These are phyloP conservation scores for Eupithecia tripunctaria DNA, from an alignment of 2,888 invertebrate genomes.

Conservation along the genomic window DNA sequence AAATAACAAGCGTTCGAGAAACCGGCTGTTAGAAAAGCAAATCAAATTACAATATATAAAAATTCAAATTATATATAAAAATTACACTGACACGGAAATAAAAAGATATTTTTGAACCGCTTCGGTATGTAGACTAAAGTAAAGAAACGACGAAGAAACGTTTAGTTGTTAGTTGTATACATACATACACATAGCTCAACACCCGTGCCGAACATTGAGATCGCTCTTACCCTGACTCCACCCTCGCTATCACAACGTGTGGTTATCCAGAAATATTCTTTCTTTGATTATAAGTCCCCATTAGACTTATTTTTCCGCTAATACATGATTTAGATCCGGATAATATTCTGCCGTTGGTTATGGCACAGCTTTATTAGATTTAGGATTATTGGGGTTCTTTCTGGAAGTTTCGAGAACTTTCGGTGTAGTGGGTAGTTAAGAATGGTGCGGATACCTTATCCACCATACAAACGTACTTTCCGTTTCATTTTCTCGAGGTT, in stretches of 20 bases:
- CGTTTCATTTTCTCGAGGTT: too few relatives aligned
- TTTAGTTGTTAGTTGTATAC: too few relatives aligned
- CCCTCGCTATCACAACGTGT: slow-evolving; percentile 59
- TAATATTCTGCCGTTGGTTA: slow-evolving; percentile 35
- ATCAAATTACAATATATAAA: too few relatives aligned
- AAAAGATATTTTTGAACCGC: too few relatives aligned
- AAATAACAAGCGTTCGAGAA: too few relatives aligned
- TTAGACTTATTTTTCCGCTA: slow-evolving; percentile 81
- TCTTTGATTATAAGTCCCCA: slow-evolving; percentile 81
- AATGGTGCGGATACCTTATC: too few relatives aligned
- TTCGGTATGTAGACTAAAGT: too few relatives aligned
- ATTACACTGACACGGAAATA: too few relatives aligned
- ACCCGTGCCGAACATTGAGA: background rate
- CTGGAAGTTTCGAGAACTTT: background rate
- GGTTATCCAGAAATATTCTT: slow-evolving; percentile 71
- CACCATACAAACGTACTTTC: too few relatives aligned
- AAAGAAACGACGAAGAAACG: too few relatives aligned
- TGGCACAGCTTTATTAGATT: slow-evolving; percentile 53
- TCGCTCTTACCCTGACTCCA: slow-evolving; percentile 46
- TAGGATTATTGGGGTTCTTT: slow-evolving; percentile 25
- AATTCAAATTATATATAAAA: too few relatives aligned
- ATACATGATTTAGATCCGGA: slow-evolving; percentile 79
- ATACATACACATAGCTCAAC: background rate
- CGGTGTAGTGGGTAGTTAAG: background rate
- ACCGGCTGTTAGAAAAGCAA: too few relatives aligned